Percentiles rank a stretch among this genome's conserved stretches.
Conservation (phyloP, 2,888 invertebrate species). For the Cryptocheilus praepositus region DNA sequence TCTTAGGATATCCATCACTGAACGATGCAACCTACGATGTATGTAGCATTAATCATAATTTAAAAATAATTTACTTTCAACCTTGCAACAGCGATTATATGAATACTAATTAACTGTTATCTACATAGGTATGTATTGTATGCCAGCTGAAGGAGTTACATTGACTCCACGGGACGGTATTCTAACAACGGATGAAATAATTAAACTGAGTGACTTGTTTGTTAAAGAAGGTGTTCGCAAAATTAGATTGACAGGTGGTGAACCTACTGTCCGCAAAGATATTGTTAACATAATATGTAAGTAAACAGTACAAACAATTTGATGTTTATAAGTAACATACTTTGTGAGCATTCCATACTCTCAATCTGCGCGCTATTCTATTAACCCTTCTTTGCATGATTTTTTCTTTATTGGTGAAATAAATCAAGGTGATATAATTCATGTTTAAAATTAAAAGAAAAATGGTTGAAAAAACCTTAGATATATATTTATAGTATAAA, state of each 20-base stretch:
- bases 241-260: conserved; percentile 97
- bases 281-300: conserved; percentile 88
- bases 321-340: too few species aligned
- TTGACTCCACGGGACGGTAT: conserved; percentile 86
- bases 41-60: conserved; percentile 73
- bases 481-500: conserved; percentile 13
- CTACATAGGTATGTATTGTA: conserved; percentile 92
- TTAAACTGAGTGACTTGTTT: conserved; percentile 87
- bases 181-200: conserved; percentile 88
- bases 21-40: conserved; percentile 98
- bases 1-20: conserved; percentile 95
- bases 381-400: too few species aligned
- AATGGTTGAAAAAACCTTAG: not conserved
- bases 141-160: conserved; percentile 96
- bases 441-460: too few species aligned
- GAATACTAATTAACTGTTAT: conserved; percentile 29
- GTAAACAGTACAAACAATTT: conserved; percentile 50
- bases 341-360: too few species aligned
- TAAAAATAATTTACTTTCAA: not conserved
- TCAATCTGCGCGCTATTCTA: too few species aligned
- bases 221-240: conserved; percentile 93
- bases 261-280: conserved; percentile 94
- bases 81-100: not conserved
- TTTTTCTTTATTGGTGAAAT: too few species aligned
- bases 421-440: too few species aligned